Conservation (phyloP, 2,888 invertebrate genomes). For the Acholoe squamosa region DNA sequence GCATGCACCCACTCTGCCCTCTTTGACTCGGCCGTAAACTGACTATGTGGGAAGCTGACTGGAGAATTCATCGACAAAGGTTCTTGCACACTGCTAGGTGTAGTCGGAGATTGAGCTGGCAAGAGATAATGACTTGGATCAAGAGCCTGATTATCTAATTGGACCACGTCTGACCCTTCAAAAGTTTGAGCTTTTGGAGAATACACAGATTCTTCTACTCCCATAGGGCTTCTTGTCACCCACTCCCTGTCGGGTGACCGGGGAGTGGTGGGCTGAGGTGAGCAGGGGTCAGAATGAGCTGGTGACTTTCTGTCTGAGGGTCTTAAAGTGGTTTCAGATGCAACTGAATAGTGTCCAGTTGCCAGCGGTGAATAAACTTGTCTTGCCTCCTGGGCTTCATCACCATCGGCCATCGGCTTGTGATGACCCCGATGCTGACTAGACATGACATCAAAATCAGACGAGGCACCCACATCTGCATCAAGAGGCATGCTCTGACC, state of each 20-base stretch:
- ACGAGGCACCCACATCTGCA: conserved; percentile 28
- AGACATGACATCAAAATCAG: conserved; percentile 3
- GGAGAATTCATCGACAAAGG: neutral
- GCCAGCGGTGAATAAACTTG: neutral
- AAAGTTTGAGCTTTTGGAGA: conserved; percentile 34
- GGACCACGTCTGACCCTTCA: neutral
- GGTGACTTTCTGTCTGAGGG: neutral
- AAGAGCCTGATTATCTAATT: neutral
- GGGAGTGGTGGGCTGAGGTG: neutral
- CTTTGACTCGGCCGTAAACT: neutral
- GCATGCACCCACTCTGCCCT: conserved; percentile 41
- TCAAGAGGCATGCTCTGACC: neutral
- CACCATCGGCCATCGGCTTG: neutral
- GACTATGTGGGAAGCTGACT: neutral
- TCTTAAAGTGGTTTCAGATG: neutral
- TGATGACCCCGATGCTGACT: neutral
- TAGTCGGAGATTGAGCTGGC: conserved; percentile 23
- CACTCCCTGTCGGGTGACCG: neutral
- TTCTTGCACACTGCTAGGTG: too few species aligned
- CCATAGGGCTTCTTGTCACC: neutral
- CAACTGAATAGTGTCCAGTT: neutral
- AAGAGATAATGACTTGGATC: neutral
- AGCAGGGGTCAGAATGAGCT: neutral
- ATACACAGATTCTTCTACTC: neutral
- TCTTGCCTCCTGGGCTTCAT: neutral